Evolutionary conservation across 1,140 invertebrate species (phyloP), one percentile per base, ranked within the genome.

Genomic region (Papilio glaucus): DNA sequence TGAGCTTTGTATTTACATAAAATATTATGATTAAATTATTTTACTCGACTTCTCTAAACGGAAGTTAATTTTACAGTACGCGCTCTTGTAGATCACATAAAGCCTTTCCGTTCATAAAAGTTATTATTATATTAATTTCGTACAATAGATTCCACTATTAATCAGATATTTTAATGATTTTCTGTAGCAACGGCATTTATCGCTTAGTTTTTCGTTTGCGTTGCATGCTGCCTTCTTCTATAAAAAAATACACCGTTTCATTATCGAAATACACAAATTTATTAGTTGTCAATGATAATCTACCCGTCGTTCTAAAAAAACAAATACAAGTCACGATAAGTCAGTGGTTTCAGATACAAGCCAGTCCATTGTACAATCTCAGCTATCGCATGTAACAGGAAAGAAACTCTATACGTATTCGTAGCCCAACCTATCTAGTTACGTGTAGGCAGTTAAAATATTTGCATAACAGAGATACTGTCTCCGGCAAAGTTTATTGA

Each of bases 381-480:
- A 24, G 12, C 45, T 57, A 57, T 57, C 49, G 49, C 49, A 5
- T 57, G 21, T 24, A 57, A 57, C 49, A 57, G 49, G 21, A 57
- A 57, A 57, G 49, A 57, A 57, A 57, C 49, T 57, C 49, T 57
- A 57, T 57, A 57, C 21, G 49, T 57, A 24, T 9, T 33, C 29
- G 6, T 57, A 57, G 21, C 9, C 21, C 49, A 4, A 57, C 21
- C 49, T 57, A 57, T 68, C 39, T 49, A n/a, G 42, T 68, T 68
- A 49, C 13, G 65, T 63, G 33, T 68, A 68, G 65, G 41, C 65
- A 49, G 65, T 68, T 68, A 68, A 24, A 68, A 68, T 68, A 68
- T 68, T 68, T 68, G 65, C 65, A 68, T 68, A 68, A 29, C 39
- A 68, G 39, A 42, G 65, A 68, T 68, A 68, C 21, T 49, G 65